Conservation (phyloP, 2,888 invertebrate genomes). For the Ametastegia equiseti region DNA sequence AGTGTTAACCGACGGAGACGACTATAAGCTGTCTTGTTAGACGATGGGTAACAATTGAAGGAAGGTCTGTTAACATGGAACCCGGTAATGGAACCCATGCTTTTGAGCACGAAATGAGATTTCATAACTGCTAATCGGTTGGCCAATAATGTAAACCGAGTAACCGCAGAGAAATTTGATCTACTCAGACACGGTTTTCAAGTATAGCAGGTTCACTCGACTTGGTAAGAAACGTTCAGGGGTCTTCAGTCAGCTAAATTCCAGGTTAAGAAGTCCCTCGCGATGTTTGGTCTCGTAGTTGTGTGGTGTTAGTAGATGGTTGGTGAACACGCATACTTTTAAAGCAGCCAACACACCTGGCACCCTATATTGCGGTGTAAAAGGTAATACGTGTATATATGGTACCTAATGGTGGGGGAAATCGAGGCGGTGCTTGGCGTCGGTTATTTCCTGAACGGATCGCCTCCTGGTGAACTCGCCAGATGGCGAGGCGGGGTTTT, state of each 20-base stretch:
- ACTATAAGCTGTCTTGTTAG: too few relatives aligned
- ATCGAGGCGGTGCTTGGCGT: slow-evolving; percentile 20
- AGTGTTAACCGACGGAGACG: too few relatives aligned
- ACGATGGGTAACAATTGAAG: too few relatives aligned
- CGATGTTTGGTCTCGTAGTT: not conserved
- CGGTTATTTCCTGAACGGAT: not conserved
- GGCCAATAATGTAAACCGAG: not conserved
- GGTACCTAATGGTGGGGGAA: not conserved
- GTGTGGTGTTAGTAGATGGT: not conserved
- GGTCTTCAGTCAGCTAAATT: not conserved
- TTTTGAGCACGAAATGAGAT: not conserved
- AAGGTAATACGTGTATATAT: not conserved
- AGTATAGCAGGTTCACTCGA: not conserved
- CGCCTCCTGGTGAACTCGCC: slow-evolving; percentile 48
- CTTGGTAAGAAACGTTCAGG: not conserved
- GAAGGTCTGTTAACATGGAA: too few relatives aligned
- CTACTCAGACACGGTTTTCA: not conserved
- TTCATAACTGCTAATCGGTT: not conserved
- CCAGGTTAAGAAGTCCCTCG: not conserved
- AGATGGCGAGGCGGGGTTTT: slow-evolving; percentile 53
- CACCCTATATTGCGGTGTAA: not conserved
- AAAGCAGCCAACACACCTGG: slow-evolving; percentile 4
- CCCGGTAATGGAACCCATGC: too few relatives aligned
- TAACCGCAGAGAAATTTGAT: slow-evolving; percentile 8
- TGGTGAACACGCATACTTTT: not conserved